Evolutionary conservation across 2,888 invertebrate species (phyloP), one percentile per base, ranked within the genome.

Genomic region (Neoitamus cyanurus): DNA sequence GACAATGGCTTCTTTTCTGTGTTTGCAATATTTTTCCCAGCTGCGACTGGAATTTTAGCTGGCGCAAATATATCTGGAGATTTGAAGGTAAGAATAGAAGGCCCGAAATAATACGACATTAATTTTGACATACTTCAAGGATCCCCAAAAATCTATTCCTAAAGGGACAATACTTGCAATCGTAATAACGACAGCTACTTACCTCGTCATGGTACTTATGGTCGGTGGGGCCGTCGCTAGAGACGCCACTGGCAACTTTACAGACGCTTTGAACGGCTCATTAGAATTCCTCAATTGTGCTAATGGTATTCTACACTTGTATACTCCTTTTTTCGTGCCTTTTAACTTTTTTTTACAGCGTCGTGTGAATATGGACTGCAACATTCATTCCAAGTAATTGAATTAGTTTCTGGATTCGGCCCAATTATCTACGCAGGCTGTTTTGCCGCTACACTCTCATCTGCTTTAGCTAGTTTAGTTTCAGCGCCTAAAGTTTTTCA

Each of bases 61-160:
- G 98, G 98, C 5, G 99, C 99, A 37, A 99, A 99, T 90, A 99
- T 99, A 87, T 98, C 98, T 28, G 99, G 99, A 7, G 99, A 99
- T 92, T 93, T 99, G 84, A 97, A 96, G 93, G 98, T 97, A 25
- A 20, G 25, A 48, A 15, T 6, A 9, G 9, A 9, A 58, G 9
- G 20, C 9, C 6, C 5, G 1, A 58, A 48, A 25, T 25, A 20
- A 13, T 58, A 20, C 15, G n/a, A 31, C 13, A 84, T 13, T 20
- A 36, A 34, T 73, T 25, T 9, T 58, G 9, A 58, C 20, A 13
- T 85, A 85, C 88, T 88, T 20, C 11, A 89, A 97, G 97, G 97
- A 97, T 92, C 97, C 97, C 0, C 96, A 96, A 92, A 94, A 93
- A 86, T 95, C 97, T 0, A 97, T 97, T 87, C 97, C 97, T 0